Evolutionary conservation across 2,113 vertebrate species (phyloP).

Genomic region (Sinocyclocheilus anshuiensis): DNA sequence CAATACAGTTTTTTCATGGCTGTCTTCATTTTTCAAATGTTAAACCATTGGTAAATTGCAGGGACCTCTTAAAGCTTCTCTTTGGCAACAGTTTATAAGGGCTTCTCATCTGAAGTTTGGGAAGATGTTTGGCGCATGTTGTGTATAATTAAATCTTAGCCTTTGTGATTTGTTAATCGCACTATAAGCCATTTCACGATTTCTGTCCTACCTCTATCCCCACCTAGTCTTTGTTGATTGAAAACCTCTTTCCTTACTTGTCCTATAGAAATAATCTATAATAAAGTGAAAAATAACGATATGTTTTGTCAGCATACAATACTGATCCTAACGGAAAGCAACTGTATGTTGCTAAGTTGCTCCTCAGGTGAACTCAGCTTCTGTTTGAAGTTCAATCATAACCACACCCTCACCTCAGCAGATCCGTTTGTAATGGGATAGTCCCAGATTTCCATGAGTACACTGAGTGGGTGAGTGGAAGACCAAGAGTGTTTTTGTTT

Average conservation of each 20-base stretch:
- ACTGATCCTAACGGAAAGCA: background rate
- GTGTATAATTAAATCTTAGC: no score
- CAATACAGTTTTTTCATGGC: no score
- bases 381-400: background rate
- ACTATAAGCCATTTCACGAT: no score
- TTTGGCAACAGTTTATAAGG: no score
- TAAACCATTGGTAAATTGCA: no score
- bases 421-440: background rate
- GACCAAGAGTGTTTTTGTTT: background rate
- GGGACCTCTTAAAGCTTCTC: no score
- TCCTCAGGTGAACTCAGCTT: background rate
- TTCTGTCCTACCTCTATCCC: no score
- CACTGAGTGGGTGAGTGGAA: background rate
- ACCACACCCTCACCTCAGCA: slow-evolving; percentile 3
- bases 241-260: background rate
- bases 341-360: background rate
- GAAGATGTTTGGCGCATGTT: no score
- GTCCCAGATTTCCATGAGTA: background rate
- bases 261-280: background rate
- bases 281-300: background rate
- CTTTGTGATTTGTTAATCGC: no score
- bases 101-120: no score
- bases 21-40: no score
- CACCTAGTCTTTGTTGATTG: background rate
- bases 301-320: background rate